Base-by-base conservation (phyloP, 1,140 invertebrate species). In the Hestina assimilis region DNA sequence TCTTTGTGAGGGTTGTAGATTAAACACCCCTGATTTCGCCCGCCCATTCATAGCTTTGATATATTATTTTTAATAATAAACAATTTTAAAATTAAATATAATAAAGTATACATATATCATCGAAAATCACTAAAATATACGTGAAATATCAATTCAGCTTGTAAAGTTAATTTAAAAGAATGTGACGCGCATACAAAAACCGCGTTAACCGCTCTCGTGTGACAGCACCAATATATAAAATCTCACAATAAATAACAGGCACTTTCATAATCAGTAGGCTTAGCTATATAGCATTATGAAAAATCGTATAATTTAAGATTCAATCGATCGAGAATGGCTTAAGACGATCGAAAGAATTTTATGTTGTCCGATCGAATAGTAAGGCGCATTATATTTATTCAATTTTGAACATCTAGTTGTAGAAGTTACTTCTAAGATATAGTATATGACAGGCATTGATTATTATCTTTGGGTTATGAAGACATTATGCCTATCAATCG, bases 321-420 rank as follows among this genome's bases (percentile, higher is more conserved):
- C 33, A 19, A 38, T 38, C 33, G 12, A 38, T 38, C 17, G 33
- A 38, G 15, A 33, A 17, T 8, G 33, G 7, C 19, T 38, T 19
- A 38, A 38, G n/a, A 9, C 15, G 33, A 38, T 35, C 12, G 43
- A 47, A 17, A 31, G 28, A 23, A 33, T 48, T 48, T 48, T 48
- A 48, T 29, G 33, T 35, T 12, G 45, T 17, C 19, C 45, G 12
- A 8, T 23, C 19, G 20, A 21, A 21, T 48, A 33, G 35, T 40
- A 40, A 0, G 17, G 17, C 20, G 20, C 21, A 12, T 48, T 33
- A 33, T 33, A 21, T 33, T 17, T 6, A 33, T 33, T 48, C 45
- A 48, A 48, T 48, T 48, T 33, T 21, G 14, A 35, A 19, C 19
- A 48, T 21, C 45, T 8, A 26, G 19, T n/a, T 20, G 8, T 38